Evolutionary conservation across 2,113 vertebrate species (phyloP).

Genomic region (Formicarius rufipectus): DNA sequence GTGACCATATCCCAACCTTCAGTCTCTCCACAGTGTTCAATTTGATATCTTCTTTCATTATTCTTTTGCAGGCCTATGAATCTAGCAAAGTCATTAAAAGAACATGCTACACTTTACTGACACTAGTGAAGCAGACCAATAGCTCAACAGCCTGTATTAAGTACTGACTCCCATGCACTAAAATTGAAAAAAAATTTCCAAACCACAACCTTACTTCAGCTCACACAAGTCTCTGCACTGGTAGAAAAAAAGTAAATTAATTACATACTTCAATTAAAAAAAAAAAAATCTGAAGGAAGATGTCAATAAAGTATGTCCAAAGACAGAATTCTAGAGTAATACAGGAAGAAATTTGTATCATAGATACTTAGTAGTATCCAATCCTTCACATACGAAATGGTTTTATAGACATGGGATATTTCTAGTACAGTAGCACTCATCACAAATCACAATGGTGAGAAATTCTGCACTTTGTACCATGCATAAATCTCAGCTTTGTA

Average conservation of each 20-base stretch:
- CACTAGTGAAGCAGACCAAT: not conserved
- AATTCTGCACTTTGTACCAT: not conserved
- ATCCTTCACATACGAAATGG: not conserved
- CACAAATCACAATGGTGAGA: not conserved
- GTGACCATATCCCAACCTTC: not conserved
- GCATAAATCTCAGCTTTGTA: not conserved
- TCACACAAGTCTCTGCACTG: not conserved
- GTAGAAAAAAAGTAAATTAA: not conserved
- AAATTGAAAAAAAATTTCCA: not conserved
- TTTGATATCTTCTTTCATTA: not conserved
- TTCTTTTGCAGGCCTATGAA: not conserved
- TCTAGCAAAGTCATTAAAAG: not conserved
- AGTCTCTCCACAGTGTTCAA: not conserved
- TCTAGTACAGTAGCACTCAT: not conserved
- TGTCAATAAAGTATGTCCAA: not conserved
- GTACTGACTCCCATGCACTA: not conserved
- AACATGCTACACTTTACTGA: not conserved
- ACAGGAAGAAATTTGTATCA: not conserved
- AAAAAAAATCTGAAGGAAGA: not conserved
- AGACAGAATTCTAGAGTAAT: not conserved
- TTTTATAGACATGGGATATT: not conserved
- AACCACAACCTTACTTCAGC: not conserved
- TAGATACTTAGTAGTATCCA: not conserved
- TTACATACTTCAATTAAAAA: not conserved
- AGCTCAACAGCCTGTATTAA: not conserved